Base-by-base conservation (phyloP, 1,140 invertebrate genomes). In the Conus betulinus region DNA sequence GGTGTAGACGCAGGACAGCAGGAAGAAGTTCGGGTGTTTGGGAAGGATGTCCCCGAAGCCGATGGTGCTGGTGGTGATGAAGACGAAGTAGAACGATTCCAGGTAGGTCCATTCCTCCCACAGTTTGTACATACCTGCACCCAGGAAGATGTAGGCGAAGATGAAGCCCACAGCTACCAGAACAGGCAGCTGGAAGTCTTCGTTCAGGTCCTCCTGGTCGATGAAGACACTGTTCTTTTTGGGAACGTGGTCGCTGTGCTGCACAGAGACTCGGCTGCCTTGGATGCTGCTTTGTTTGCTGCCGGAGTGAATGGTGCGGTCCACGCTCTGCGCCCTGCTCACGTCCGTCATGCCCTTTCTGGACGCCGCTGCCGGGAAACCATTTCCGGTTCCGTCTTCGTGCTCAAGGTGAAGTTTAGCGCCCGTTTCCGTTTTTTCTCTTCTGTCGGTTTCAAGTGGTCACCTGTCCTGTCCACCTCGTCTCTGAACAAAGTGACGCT, bases 81-180 rank as follows among this genome's bases (percentile, higher is more conserved):
- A 99, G 92, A 98, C 98, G 94, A 99, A 99, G 95, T 98, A 99
- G 88, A 98, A 97, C 52, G 98, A 98, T 92, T 99, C 98, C 20
- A 99, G 95, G 27, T 98, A 96, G 63, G 96, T 97, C 98, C 98
- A 99, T 82, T 97, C 96, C 90, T 95, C 94, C 92, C 93, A 95
- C 10, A 90, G 27, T 8, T 96, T 97, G 93, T 98, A 99, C 3
- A 97, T 95, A 0, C 97, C 95, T 0, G 98, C 97, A 4, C 98
- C 98, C 74, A 97, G 94, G 81, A 98, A 96, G 17, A 99, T 98
- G 94, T 99, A 99, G 0, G 97, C 92, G 0, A 98, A 93, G 39
- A 99, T 96, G 76, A 99, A 97, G 7, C 97, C 94, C 0, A 98
- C 97, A 0, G 98, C 98, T 2, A 99, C 96, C 6, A 97, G 97